Conservation (phyloP, 1,140 invertebrate genomes). For the Lethrus apterus region DNA sequence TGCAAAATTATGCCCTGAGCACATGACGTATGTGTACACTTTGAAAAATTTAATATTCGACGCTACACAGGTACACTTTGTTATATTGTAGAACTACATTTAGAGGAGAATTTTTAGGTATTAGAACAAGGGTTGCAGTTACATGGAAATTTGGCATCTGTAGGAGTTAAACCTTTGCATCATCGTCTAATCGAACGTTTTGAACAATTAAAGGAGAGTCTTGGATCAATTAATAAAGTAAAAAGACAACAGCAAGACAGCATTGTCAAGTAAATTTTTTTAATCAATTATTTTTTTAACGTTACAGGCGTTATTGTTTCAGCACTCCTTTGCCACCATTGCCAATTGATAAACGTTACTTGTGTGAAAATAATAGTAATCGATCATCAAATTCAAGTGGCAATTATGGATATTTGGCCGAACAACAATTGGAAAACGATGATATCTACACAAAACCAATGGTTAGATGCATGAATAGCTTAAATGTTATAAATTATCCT, state of each 20-base stretch:
- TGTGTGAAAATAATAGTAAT: constrained; percentile 41
- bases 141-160: constrained; percentile 74
- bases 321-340: constrained; percentile 66
- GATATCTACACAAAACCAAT: constrained; percentile 58
- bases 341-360: constrained; percentile 48
- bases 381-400: constrained; percentile 40
- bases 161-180: constrained; percentile 79
- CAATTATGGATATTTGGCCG: constrained; percentile 42
- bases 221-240: constrained; percentile 53
- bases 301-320: constrained; percentile 22
- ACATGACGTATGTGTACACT: constrained; percentile 64
- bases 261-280: constrained; percentile 63
- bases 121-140: constrained; percentile 72
- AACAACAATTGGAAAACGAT: constrained; percentile 47
- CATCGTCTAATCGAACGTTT: constrained; percentile 80
- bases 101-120: constrained; percentile 44
- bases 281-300: constrained; percentile 12
- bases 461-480: constrained; percentile 27
- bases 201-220: constrained; percentile 64
- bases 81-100: neutral
- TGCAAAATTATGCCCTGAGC: constrained; percentile 63
- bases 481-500: neutral
- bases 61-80: constrained; percentile 51
- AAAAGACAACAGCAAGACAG: constrained; percentile 63
- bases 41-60: constrained; percentile 69